These are phyloP conservation scores for Scrobipalpa atriplicella DNA, from an alignment of 2,888 invertebrate genomes.

Conservation along the genomic window DNA sequence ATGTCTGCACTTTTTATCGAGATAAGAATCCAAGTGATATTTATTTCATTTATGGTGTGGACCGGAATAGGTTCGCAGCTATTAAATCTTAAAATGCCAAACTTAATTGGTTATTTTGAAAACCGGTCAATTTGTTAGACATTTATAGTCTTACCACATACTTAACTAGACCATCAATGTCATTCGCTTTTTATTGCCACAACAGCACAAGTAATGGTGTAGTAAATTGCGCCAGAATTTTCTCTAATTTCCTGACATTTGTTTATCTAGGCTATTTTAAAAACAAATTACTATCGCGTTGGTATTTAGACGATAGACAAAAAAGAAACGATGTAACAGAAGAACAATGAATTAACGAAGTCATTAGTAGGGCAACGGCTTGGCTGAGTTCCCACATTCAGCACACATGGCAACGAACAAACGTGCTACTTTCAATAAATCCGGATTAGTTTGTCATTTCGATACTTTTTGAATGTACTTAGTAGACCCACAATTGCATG, in stretches of 20 bases:
- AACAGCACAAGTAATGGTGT: constrained; percentile 18
- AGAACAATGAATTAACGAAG: constrained; percentile 75
- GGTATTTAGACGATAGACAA: constrained; percentile 8
- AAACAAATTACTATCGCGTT: constrained; percentile 16
- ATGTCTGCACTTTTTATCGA: constrained; percentile 13
- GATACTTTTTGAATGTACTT: constrained; percentile 31
- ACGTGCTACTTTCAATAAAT: constrained; percentile 76
- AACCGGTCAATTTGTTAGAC: constrained; percentile 16
- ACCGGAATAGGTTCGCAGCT: neutral
- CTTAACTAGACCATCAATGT: constrained; percentile 18
- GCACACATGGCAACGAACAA: constrained; percentile 67
- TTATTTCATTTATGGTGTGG: neutral
- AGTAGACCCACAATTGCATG: constrained; percentile 23
- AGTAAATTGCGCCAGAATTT: constrained; percentile 18
- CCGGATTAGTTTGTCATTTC: constrained; percentile 64
- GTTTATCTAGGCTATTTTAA: constrained; percentile 23
- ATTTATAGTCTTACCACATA: constrained; percentile 24
- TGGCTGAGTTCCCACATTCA: constrained; percentile 81
- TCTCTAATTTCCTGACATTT: constrained; percentile 23
- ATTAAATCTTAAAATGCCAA: constrained; percentile 6
- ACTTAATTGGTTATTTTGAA: constrained; percentile 15
- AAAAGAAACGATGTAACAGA: constrained; percentile 40
- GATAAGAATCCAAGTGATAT: constrained; percentile 4
- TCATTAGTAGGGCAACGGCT: constrained; percentile 77
- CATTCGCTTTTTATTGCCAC: constrained; percentile 30